Evolutionary conservation across 2,888 invertebrate genomes (phyloP).

Genomic region (Congeria kusceri): DNA sequence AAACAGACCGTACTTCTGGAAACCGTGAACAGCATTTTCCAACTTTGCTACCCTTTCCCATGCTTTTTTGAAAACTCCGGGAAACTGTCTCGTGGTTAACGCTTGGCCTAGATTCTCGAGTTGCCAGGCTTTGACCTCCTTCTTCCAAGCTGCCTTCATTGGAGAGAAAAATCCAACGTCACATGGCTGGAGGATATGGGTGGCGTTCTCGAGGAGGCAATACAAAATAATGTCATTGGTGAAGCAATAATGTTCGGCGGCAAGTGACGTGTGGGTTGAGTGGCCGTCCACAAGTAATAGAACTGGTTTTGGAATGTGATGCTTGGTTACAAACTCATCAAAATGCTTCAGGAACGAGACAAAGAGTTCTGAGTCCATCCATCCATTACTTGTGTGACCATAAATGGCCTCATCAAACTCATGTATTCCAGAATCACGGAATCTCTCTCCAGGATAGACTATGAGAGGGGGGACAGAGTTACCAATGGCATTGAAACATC

Average conservation of each 20-base stretch:
- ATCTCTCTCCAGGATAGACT: slow-evolving; percentile 33
- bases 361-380: slow-evolving; percentile 33
- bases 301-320: slow-evolving; percentile 11
- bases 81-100: slow-evolving; percentile 20
- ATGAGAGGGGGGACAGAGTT: slow-evolving; percentile 32
- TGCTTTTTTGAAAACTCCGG: slow-evolving; percentile 21
- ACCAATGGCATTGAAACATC: too few species aligned
- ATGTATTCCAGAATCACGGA: slow-evolving; percentile 17
- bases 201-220: slow-evolving; percentile 45
- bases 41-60: slow-evolving; percentile 19
- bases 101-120: slow-evolving; percentile 19
- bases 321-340: neutral
- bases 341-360: slow-evolving; percentile 10
- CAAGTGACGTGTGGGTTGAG: slow-evolving; percentile 26
- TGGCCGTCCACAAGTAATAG: slow-evolving; percentile 54
- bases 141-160: slow-evolving; percentile 34
- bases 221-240: slow-evolving; percentile 48
- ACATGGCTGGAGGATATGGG: too few species aligned
- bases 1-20: too few species aligned
- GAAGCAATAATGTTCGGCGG: slow-evolving; percentile 18
- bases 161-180: slow-evolving; percentile 44
- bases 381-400: neutral
- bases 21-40: slow-evolving; percentile 26
- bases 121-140: slow-evolving; percentile 19
- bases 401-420: slow-evolving; percentile 22